Conservation (phyloP, 2,797 vertebrate genomes). For the Syndactyla subalaris region DNA sequence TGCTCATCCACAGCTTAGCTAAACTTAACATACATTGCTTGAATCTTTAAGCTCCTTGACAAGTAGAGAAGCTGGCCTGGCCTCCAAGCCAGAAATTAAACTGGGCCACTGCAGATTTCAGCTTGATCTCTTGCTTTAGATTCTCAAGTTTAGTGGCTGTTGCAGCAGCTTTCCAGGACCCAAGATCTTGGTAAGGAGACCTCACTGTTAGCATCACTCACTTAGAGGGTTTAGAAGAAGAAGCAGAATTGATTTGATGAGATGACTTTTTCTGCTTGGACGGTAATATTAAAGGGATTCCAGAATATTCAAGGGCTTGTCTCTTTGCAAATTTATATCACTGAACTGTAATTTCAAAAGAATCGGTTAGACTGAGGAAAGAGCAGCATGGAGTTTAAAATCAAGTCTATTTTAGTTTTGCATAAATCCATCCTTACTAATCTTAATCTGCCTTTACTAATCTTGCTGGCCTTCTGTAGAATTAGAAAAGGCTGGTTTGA, state of each 20-base stretch:
- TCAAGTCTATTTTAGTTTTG: conserved; percentile 9
- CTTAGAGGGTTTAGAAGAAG: neutral
- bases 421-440: neutral
- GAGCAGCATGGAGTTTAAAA: neutral
- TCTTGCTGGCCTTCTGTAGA: neutral
- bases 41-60: neutral
- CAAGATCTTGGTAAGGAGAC: neutral
- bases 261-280: neutral
- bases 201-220: neutral
- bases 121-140: neutral
- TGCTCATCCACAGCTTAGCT: neutral
- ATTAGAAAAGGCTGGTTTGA: neutral
- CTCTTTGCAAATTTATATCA: neutral
- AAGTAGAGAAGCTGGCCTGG: neutral
- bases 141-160: neutral
- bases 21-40: neutral
- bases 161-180: neutral
- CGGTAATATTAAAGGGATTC: neutral
- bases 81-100: neutral
- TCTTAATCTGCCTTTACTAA: conserved; percentile 18
- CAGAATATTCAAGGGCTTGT: neutral
- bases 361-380: neutral
- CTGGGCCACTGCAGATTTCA: neutral
- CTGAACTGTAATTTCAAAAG: neutral
- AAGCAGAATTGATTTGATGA: neutral